Percentiles rank a stretch among this genome's conserved stretches.
These are phyloP conservation scores for Hemitrygon akajei DNA, from an alignment of 2,797 vertebrate genomes.

Conservation along the genomic window DNA sequence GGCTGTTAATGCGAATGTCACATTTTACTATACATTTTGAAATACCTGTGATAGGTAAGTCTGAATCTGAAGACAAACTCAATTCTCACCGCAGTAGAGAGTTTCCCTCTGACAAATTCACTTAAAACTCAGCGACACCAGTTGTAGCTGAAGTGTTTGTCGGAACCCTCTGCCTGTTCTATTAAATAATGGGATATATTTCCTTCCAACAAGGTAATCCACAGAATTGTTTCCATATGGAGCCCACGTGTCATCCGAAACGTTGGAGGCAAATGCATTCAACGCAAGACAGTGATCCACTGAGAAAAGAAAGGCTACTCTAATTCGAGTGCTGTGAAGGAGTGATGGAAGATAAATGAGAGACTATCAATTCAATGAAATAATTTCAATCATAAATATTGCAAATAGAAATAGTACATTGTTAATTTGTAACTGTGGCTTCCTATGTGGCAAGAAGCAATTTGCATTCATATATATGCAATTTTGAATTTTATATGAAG, in stretches of 20 bases:
- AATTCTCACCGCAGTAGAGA: not conserved
- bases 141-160: not conserved
- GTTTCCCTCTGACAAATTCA: no score
- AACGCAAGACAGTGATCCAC: not conserved
- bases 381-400: not conserved
- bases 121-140: not conserved
- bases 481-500: no score
- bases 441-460: not conserved
- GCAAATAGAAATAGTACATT: not conserved
- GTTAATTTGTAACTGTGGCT: not conserved
- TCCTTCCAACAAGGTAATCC: not conserved
- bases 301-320: not conserved
- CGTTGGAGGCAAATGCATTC: not conserved
- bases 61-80: no score
- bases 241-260: not conserved
- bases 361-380: not conserved
- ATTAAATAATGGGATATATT: constrained; percentile 20
- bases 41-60: no score
- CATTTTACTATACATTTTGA: no score
- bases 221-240: not conserved
- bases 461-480: no score
- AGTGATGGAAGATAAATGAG: not conserved
- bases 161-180: not conserved
- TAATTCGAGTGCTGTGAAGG: not conserved
- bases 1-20: no score